A percentile compares a stretch with the other conserved stretches of the same genome.
These are phyloP conservation scores for Gnathonemus longibarbis DNA, from an alignment of 2,113 vertebrate species.

Conservation along the genomic window DNA sequence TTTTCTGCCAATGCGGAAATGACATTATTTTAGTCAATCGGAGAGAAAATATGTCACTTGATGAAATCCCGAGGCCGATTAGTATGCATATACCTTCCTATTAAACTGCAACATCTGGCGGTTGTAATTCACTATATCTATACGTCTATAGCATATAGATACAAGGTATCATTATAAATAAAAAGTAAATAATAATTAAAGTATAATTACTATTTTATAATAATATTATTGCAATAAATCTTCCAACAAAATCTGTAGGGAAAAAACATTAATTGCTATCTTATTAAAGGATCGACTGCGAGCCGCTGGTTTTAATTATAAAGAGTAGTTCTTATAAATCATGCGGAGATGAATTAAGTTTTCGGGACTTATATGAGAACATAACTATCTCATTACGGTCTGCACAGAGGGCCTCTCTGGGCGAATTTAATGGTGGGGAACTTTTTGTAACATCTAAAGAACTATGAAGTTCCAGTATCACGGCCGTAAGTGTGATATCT, in stretches of 20 bases:
- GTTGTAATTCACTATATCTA: background rate
- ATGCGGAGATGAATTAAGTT: slow-evolving; percentile 20
- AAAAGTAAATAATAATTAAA: background rate
- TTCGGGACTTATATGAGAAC: slow-evolving; percentile 35
- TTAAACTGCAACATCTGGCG: background rate
- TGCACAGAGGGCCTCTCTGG: slow-evolving; percentile 37
- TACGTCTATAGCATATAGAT: background rate
- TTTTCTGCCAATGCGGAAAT: background rate
- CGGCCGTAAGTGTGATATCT: background rate
- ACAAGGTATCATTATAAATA: background rate
- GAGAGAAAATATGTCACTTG: background rate
- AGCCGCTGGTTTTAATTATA: slow-evolving; percentile 48
- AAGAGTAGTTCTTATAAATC: slow-evolving; percentile 37
- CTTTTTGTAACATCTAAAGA: background rate
- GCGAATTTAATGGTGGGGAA: slow-evolving; percentile 24
- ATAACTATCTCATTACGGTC: slow-evolving; percentile 46
- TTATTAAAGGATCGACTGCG: background rate
- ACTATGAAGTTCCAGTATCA: background rate
- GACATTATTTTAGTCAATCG: background rate
- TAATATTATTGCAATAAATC: background rate
- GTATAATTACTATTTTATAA: background rate
- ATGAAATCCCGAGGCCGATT: background rate
- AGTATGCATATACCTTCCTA: background rate
- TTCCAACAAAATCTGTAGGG: background rate
- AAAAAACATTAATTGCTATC: background rate